These are phyloP conservation scores for Strigamia maritima DNA, from an alignment of 2,888 invertebrate species.

Conservation along the genomic window DNA sequence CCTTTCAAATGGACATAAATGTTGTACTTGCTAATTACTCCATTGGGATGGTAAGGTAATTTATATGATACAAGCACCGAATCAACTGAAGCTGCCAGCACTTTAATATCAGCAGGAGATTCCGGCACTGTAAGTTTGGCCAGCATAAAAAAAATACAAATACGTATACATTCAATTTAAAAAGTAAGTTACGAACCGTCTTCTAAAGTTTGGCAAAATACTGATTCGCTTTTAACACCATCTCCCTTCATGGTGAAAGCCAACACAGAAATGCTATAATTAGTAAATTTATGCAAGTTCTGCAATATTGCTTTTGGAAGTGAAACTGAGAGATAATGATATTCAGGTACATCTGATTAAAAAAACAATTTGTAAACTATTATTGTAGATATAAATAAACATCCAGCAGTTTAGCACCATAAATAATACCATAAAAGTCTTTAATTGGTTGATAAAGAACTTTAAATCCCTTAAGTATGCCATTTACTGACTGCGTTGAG, in stretches of 20 bases:
- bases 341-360: neutral
- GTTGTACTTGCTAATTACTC: slow-evolving; percentile 87
- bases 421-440: neutral
- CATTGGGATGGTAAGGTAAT: slow-evolving; percentile 86
- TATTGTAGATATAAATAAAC: neutral
- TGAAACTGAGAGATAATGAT: neutral
- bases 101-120: slow-evolving; percentile 87
- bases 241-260: slow-evolving; percentile 94
- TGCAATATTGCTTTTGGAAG: slow-evolving; percentile 72
- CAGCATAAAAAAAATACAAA: neutral
- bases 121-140: slow-evolving; percentile 69
- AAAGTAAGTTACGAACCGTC: slow-evolving; percentile 65
- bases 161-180: neutral
- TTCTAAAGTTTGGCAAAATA: slow-evolving; percentile 92
- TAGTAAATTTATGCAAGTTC: slow-evolving; percentile 89
- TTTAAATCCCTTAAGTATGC: slow-evolving; percentile 95
- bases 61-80: slow-evolving; percentile 92
- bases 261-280: slow-evolving; percentile 93
- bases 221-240: slow-evolving; percentile 80
- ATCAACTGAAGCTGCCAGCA: slow-evolving; percentile 83
- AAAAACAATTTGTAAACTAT: neutral
- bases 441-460: slow-evolving; percentile 54
- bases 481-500: slow-evolving; percentile 84
- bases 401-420: neutral
- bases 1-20: slow-evolving; percentile 65